These are phyloP conservation scores for Lutraria lutraria DNA, from an alignment of 2,888 invertebrate genomes.

Conservation along the genomic window DNA sequence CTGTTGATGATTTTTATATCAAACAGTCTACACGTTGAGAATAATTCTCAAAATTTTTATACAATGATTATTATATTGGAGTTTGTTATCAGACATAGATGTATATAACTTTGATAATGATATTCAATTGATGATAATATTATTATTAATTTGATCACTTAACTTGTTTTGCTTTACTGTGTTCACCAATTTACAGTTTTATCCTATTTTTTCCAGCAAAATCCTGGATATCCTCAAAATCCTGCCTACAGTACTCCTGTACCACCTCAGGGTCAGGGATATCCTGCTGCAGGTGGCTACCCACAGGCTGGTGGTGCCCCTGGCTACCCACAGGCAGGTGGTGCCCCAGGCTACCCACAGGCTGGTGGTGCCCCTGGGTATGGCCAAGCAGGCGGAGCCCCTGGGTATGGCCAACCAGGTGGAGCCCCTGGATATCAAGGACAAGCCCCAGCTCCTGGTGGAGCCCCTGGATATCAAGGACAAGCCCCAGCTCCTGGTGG, in stretches of 20 bases:
- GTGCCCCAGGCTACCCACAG: slow-evolving; percentile 57
- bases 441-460: not conserved
- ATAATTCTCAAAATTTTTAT: no score
- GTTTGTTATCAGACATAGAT: not conserved
- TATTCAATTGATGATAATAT: not conserved
- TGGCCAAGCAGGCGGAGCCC: not conserved
- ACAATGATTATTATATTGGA: not conserved
- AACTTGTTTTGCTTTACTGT: no score
- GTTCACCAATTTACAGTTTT: not conserved
- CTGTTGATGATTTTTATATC: not conserved
- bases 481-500: slow-evolving; percentile 43
- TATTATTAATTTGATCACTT: no score
- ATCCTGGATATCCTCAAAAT: slow-evolving; percentile 58
- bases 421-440: slow-evolving; percentile 29
- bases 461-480: slow-evolving; percentile 53
- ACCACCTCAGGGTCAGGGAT: slow-evolving; percentile 54
- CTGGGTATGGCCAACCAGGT: not conserved
- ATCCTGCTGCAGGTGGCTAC: slow-evolving; percentile 58
- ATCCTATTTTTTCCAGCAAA: slow-evolving; percentile 48
- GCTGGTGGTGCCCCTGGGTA: slow-evolving; percentile 35
- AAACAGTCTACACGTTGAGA: not conserved
- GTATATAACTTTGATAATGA: not conserved
- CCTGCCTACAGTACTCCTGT: slow-evolving; percentile 62
- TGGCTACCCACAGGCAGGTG: slow-evolving; percentile 55
- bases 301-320: slow-evolving; percentile 55